phyloP scores from a whole-genome alignment of 2,797 vertebrate genomes.

The Rhynchonycteris naso region DNA sequence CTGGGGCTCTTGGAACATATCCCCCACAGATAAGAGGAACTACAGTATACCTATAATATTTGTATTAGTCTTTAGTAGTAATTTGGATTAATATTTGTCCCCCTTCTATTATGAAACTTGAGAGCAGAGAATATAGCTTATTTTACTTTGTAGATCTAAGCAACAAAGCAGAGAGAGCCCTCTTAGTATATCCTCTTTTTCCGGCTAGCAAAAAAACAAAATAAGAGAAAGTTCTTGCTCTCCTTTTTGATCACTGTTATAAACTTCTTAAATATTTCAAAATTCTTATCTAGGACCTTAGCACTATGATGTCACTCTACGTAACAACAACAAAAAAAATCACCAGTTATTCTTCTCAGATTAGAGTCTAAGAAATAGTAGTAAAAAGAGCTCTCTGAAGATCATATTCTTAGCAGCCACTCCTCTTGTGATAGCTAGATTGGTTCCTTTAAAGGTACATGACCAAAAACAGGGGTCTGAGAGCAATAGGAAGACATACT shows the following conservation, averaged over 20 bases:
- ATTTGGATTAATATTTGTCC: neutral
- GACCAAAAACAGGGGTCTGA: neutral
- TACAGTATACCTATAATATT: neutral
- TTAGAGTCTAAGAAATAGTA: neutral
- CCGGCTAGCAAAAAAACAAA: neutral
- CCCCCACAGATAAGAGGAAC: neutral
- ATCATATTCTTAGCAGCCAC: neutral
- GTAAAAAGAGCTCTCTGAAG: neutral
- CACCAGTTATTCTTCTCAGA: neutral
- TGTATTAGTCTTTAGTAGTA: slow-evolving; percentile 11
- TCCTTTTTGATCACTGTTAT: neutral
- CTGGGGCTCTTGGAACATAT: neutral
- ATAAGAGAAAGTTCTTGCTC: neutral
- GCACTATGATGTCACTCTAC: neutral
- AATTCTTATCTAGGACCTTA: neutral
- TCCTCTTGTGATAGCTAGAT: neutral
- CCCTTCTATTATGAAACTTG: neutral
- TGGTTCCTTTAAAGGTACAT: neutral
- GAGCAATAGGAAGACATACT: neutral
- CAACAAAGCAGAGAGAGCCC: neutral
- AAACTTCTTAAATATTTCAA: slow-evolving; percentile 23
- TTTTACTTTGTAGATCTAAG: neutral
- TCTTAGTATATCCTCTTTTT: neutral
- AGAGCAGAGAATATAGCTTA: neutral
- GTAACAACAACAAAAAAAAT: neutral